phyloP scores from a whole-genome alignment of 1,140 invertebrate species.

The Palaemon carinicauda region DNA sequence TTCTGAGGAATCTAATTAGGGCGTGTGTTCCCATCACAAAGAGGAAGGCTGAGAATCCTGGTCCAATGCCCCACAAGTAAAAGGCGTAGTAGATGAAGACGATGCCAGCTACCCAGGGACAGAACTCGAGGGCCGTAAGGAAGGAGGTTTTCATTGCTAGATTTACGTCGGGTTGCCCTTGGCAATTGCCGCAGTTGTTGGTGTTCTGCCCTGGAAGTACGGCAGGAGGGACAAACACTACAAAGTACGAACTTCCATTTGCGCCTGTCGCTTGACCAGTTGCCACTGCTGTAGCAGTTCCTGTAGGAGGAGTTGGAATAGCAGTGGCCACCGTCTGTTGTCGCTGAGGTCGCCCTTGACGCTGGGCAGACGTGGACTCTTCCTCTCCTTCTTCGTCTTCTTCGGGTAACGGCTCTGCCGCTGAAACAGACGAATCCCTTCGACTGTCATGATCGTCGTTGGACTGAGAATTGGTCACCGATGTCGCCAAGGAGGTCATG shows the following conservation, averaged over 20 bases:
- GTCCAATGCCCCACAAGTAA: slow-evolving; percentile 36
- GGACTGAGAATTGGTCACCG: not conserved
- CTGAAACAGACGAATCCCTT: too few relatives aligned
- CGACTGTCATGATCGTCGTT: not conserved
- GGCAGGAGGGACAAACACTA: not conserved
- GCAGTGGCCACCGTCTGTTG: not conserved
- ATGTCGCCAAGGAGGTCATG: slow-evolving; percentile 10
- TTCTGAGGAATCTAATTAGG: slow-evolving; percentile 20
- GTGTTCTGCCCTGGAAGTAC: not conserved
- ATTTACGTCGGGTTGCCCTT: not conserved
- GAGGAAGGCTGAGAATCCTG: slow-evolving; percentile 37
- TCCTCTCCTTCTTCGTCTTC: too few relatives aligned
- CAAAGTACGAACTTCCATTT: not conserved
- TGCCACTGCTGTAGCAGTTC: too few relatives aligned
- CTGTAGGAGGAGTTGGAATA: too few relatives aligned
- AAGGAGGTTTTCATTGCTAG: not conserved
- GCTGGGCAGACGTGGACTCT: not conserved
- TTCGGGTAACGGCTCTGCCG: too few relatives aligned
- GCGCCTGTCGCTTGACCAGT: too few relatives aligned
- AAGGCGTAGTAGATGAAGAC: slow-evolving; percentile 43
- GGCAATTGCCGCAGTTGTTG: not conserved
- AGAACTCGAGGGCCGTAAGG: slow-evolving; percentile 7
- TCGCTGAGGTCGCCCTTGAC: not conserved
- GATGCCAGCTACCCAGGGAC: slow-evolving; percentile 26
- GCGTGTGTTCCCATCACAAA: slow-evolving; percentile 31